Evolutionary conservation across 2,113 vertebrate genomes (phyloP).

Genomic region (Donacobius atricapilla): DNA sequence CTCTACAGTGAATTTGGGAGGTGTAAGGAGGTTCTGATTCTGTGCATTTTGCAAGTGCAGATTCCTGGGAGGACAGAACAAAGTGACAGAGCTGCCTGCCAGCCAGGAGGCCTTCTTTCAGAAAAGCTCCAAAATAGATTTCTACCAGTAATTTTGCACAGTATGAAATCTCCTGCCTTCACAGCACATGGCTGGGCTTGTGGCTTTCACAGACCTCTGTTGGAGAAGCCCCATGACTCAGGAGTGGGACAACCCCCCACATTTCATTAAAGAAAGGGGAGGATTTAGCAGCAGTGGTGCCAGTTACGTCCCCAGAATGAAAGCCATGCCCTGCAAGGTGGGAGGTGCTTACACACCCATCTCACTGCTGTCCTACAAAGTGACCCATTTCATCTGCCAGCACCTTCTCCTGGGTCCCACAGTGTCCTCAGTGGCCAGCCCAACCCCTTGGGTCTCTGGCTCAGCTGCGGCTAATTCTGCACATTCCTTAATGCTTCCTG

Average conservation of each 20-base stretch:
- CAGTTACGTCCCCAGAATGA: background rate
- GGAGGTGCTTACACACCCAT: background rate
- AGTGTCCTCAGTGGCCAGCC: background rate
- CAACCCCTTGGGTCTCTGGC: background rate
- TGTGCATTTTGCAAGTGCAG: background rate
- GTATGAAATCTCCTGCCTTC: background rate
- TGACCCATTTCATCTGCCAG: background rate
- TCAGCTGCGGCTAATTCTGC: background rate
- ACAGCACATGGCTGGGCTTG: background rate
- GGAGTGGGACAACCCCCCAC: background rate
- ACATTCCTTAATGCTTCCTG: background rate
- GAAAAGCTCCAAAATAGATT: background rate
- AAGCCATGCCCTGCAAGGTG: background rate
- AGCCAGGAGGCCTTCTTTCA: background rate
- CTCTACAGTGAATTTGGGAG: background rate
- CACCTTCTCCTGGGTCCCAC: background rate
- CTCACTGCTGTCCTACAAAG: background rate
- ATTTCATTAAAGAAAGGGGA: background rate
- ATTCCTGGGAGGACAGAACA: background rate
- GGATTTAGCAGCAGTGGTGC: background rate
- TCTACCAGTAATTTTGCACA: background rate
- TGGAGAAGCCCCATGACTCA: background rate
- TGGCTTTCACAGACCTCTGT: background rate
- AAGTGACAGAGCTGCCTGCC: background rate
- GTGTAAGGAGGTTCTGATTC: background rate